Conservation (phyloP, 1,140 invertebrate species). For the Drosophila ironensis region DNA sequence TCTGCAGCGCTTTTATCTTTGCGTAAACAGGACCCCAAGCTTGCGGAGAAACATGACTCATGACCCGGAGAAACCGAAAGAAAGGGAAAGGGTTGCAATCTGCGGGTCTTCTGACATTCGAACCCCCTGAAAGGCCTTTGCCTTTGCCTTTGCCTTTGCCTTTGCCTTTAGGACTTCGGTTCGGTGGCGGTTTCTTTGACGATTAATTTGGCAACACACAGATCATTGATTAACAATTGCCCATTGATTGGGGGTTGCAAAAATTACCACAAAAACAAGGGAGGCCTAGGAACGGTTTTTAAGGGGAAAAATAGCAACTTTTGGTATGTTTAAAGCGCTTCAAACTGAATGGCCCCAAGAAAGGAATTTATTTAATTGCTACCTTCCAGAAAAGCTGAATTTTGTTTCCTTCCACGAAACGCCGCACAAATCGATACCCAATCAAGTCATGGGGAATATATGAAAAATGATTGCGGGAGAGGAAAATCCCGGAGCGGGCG, state of each 20-base stretch:
- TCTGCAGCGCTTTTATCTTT: constrained; percentile 44
- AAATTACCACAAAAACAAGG: neutral
- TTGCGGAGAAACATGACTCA: constrained; percentile 11
- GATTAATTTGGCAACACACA: constrained; percentile 66
- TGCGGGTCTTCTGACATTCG: constrained; percentile 29
- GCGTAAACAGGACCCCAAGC: constrained; percentile 48
- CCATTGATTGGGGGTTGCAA: constrained; percentile 48
- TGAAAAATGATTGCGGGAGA: too few species aligned
- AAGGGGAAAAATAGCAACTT: too few species aligned
- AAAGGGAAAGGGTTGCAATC: constrained; percentile 20
- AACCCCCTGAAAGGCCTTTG: neutral
- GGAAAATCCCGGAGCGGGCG: too few species aligned
- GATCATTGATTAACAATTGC: constrained; percentile 72
- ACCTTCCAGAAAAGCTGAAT: too few species aligned
- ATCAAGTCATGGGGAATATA: too few species aligned
- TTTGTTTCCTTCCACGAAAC: too few species aligned
- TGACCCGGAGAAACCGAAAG: neutral
- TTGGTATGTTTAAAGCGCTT: too few species aligned
- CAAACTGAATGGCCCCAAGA: too few species aligned
- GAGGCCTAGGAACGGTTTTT: too few species aligned
- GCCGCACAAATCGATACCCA: too few species aligned
- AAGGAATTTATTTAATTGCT: too few species aligned
- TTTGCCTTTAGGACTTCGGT: constrained; percentile 46
- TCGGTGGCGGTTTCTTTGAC: constrained; percentile 45
- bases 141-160: too few species aligned